phyloP scores from a whole-genome alignment of 1,140 invertebrate species.

The Aporrectodea caliginosa region DNA sequence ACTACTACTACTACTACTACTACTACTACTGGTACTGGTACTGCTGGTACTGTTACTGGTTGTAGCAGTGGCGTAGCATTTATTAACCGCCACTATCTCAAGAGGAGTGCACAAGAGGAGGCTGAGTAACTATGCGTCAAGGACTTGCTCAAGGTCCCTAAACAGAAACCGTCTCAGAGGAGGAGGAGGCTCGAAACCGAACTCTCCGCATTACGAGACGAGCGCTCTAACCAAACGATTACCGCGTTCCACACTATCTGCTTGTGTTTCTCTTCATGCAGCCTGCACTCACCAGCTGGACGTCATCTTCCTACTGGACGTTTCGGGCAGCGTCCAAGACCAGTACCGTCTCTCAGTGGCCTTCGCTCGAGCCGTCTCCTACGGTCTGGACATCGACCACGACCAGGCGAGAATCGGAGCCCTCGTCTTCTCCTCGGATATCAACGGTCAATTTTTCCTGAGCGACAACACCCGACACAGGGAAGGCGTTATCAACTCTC shows the following conservation, averaged over 20 bases:
- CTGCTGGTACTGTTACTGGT: neutral
- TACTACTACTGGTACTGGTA: neutral
- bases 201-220: no score
- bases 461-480: constrained; percentile 10
- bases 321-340: constrained; percentile 30
- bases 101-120: neutral
- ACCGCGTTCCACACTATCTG: no score
- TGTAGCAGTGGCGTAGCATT: neutral
- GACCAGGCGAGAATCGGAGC: constrained; percentile 20
- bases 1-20: neutral
- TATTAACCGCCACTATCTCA: neutral
- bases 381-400: constrained; percentile 22
- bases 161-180: no score
- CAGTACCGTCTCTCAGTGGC: constrained; percentile 1
- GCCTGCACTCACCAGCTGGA: constrained; percentile 22
- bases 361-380: constrained; percentile 8
- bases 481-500: neutral
- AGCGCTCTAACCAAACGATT: no score
- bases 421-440: constrained; percentile 20
- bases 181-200: no score
- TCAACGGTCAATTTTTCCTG: constrained; percentile 17
- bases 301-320: constrained; percentile 28
- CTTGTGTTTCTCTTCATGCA: no score
- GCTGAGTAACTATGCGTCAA: neutral
- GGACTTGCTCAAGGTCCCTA: no score